Evolutionary conservation across 2,888 invertebrate species (phyloP).

Genomic region (Eurytoma adleriae): DNA sequence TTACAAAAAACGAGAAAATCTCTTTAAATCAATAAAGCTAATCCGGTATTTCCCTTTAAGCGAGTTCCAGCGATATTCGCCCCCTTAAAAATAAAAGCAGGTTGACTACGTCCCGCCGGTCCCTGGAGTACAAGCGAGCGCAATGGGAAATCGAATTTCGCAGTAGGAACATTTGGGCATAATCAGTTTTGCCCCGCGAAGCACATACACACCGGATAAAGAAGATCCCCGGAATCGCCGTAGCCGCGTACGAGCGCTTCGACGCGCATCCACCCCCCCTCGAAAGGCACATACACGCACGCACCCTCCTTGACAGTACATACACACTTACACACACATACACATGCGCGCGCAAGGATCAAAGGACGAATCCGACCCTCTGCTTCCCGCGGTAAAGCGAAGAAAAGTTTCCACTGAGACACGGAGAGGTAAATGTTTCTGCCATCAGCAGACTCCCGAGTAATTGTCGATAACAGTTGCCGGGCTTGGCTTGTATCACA

Average conservation of each 20-base stretch:
- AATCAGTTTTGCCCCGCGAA: constrained; percentile 38
- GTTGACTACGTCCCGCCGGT: neutral
- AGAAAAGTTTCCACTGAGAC: neutral
- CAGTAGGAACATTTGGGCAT: constrained; percentile 22
- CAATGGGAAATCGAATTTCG: constrained; percentile 42
- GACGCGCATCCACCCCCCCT: neutral
- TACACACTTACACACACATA: neutral
- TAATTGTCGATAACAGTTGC: constrained; percentile 22
- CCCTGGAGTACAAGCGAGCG: constrained; percentile 8
- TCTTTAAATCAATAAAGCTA: constrained; percentile 2
- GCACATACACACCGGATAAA: neutral
- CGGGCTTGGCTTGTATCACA: neutral
- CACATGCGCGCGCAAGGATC: constrained; percentile 18
- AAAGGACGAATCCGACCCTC: constrained; percentile 37
- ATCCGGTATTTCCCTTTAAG: neutral
- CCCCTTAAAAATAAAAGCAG: neutral
- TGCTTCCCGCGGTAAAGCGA: constrained; percentile 10
- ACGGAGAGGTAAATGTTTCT: constrained; percentile 35
- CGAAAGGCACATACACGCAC: neutral
- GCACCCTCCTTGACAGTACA: neutral
- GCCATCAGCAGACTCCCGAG: constrained; percentile 5
- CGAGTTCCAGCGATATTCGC: neutral
- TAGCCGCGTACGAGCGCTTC: neutral
- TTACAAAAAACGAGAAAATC: neutral
- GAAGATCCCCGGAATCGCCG: neutral